Base-by-base conservation (phyloP, 2,888 invertebrate genomes). In the Zygothrica quintamaculata region DNA sequence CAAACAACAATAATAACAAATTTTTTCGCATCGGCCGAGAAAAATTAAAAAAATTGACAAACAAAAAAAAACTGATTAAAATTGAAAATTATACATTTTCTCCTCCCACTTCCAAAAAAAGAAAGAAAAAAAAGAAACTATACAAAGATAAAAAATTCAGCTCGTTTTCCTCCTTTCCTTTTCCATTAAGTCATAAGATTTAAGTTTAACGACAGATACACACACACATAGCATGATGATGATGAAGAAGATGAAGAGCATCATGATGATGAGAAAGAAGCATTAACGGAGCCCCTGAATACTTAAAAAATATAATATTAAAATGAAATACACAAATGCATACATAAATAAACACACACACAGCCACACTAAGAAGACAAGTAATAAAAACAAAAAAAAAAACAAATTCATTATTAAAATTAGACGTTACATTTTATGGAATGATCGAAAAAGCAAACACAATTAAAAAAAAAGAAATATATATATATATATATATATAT, bases 381-480 rank as follows among this genome's bases (percentile, higher is more conserved):
- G 61, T 69, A 82, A 77, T 74, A 64, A 70, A 75, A n/a, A n/a
- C n/a, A n/a, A n/a, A n/a, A n/a, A n/a, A n/a, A n/a, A n/a, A n/a
- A n/a, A n/a, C n/a, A n/a, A n/a, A 69, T 70, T 79, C 70, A 78
- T 82, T 82, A 84, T 79, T 74, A 79, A 79, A 77, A 69, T 79
- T 87, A 86, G 81, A 88, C 88, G 88, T 88, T 88, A 88, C 88
- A 82, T 80, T 80, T 73, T 84, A 84, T 84, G 84, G n/a, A 84
- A 74, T 74, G 80, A 80, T 77, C 64, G 75, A 81, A 66, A 76
- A 82, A 77, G 67, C 81, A 80, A 80, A 79, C 57, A 75, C 81
- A 80, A 84, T 84, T 80, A 84, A 80, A 79, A 80, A 65, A 46
- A 78, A 61, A 58, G 66, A 59, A 62, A 57, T 73, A 53, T 77